phyloP scores from a whole-genome alignment of 1,140 invertebrate genomes.

The Apocrypta bakeri region DNA sequence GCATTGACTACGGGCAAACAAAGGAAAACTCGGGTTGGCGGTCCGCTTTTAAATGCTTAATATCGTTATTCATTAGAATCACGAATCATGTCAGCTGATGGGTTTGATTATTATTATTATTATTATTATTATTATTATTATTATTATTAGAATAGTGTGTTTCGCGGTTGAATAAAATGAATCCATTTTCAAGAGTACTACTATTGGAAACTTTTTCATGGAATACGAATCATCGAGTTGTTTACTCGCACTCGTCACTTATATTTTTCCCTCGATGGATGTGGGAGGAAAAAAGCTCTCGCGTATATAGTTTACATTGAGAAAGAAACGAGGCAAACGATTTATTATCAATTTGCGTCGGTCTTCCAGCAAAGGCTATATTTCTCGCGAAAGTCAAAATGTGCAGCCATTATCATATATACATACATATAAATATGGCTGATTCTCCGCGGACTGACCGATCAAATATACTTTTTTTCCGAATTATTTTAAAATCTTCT shows the following conservation, averaged over 20 bases:
- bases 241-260: conserved; percentile 39
- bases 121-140: too few species aligned
- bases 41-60: too few species aligned
- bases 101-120: too few species aligned
- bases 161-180: neutral
- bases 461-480: too few species aligned
- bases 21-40: neutral
- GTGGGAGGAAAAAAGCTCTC: neutral
- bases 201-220: neutral
- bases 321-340: conserved; percentile 6
- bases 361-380: conserved; percentile 11
- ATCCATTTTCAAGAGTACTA: neutral
- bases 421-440: too few species aligned
- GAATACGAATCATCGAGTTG: conserved; percentile 13
- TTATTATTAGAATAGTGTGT: too few species aligned
- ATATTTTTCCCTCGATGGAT: neutral
- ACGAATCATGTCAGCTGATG: too few species aligned
- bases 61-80: conserved; percentile 21
- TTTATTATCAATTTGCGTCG: conserved; percentile 49
- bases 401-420: too few species aligned
- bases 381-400: conserved; percentile 38
- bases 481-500: too few species aligned
- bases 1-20: neutral
- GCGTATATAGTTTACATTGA: neutral
- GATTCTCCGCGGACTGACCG: too few species aligned